These are phyloP conservation scores for Adelosebastes latens DNA, from an alignment of 2,797 vertebrate genomes.

Conservation along the genomic window DNA sequence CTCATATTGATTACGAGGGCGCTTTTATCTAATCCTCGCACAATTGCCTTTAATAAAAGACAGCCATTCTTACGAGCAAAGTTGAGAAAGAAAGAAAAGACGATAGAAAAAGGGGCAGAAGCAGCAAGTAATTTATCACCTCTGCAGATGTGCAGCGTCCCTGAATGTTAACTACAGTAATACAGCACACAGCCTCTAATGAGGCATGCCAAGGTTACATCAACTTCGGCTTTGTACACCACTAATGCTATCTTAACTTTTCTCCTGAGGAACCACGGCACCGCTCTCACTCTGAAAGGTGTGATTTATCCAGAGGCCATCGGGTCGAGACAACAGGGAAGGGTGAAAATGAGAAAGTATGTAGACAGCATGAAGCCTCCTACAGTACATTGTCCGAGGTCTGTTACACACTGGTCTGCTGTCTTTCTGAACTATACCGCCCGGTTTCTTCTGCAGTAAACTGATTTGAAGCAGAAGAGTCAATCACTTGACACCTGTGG, in stretches of 20 bases:
- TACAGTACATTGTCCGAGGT: not conserved
- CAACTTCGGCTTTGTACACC: constrained; percentile 3
- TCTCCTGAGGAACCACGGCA: not conserved
- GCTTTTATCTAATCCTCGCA: constrained; percentile 21
- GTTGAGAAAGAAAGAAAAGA: not conserved
- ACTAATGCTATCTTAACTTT: not conserved
- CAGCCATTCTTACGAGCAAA: not conserved
- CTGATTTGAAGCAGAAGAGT: not conserved
- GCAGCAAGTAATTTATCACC: constrained; percentile 1
- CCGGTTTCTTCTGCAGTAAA: not conserved
- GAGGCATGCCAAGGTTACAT: constrained; percentile 22
- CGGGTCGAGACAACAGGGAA: not conserved
- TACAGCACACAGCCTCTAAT: constrained; percentile 14
- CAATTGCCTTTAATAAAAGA: constrained; percentile 10
- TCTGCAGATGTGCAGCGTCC: not conserved
- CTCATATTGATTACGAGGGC: constrained; percentile 1
- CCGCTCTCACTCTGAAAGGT: not conserved
- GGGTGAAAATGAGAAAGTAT: not conserved
- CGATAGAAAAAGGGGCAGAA: not conserved
- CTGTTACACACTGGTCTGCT: not conserved
- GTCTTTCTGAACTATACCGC: not conserved
- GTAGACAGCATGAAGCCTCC: not conserved
- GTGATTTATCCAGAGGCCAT: constrained; percentile 8
- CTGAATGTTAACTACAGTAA: constrained; percentile 19
- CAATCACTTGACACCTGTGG: not conserved